Evolutionary conservation across 2,797 vertebrate genomes (phyloP).

Genomic region (Cossypha dichroa): DNA sequence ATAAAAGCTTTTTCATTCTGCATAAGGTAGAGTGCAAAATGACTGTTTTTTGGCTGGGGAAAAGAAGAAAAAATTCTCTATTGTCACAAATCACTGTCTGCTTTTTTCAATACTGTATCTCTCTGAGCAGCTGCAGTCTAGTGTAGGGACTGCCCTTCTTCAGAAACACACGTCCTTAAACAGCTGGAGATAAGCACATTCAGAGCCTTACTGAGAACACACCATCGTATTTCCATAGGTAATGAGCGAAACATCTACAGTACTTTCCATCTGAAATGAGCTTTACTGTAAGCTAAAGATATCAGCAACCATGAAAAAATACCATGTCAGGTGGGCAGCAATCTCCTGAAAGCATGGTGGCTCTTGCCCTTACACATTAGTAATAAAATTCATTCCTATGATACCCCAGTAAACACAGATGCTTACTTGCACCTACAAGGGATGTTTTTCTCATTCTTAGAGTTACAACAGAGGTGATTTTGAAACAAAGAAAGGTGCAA

Average conservation of each 20-base stretch:
- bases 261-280: conserved; percentile 3
- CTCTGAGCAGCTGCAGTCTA: not conserved
- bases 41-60: not conserved
- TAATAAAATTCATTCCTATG: not conserved
- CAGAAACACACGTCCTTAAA: not conserved
- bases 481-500: not conserved
- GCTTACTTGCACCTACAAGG: not conserved
- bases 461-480: not conserved
- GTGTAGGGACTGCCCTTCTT: not conserved
- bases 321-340: not conserved
- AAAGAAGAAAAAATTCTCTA: not conserved
- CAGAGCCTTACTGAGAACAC: not conserved
- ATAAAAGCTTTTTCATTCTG: not conserved
- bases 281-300: conserved; percentile 11
- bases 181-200: not conserved
- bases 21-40: not conserved
- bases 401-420: not conserved
- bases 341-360: not conserved
- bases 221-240: not conserved
- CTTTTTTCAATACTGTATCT: not conserved
- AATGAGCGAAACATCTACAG: not conserved
- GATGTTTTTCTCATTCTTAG: not conserved
- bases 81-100: not conserved
- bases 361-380: not conserved
- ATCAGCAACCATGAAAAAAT: not conserved